Evolutionary conservation across 2,888 invertebrate genomes (phyloP).

Genomic region (Augochlorella aurata): DNA sequence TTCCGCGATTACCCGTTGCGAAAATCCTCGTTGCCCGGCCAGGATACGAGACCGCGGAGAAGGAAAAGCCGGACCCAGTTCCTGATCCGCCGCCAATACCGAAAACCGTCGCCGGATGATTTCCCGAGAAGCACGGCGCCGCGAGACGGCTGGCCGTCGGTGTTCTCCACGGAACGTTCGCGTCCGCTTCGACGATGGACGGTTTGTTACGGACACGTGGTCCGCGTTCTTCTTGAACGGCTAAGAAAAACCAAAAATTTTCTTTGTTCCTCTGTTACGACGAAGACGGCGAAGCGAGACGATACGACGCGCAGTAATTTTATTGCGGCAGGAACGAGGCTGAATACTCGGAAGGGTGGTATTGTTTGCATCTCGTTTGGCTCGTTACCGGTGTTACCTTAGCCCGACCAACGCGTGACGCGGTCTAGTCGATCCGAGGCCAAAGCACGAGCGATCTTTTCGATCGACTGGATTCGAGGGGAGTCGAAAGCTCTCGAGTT

Average conservation of each 20-base stretch:
- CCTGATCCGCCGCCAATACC: neutral
- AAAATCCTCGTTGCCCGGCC: slow-evolving; percentile 19
- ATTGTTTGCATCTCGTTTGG: slow-evolving; percentile 72
- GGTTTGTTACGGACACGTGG: slow-evolving; percentile 85
- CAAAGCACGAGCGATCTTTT: neutral
- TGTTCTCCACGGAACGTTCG: slow-evolving; percentile 39
- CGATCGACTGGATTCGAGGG: neutral
- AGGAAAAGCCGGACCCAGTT: neutral
- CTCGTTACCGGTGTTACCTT: neutral
- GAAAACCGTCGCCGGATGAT: neutral
- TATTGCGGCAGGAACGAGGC: neutral
- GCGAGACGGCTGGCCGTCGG: neutral
- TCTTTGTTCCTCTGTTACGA: neutral
- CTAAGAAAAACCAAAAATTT: slow-evolving; percentile 79
- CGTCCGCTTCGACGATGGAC: slow-evolving; percentile 39
- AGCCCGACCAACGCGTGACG: neutral
- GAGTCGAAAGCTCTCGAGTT: neutral
- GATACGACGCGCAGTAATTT: neutral
- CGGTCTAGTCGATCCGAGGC: too few species aligned
- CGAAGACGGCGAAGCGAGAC: neutral
- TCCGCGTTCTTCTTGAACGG: slow-evolving; percentile 93
- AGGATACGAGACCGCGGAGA: slow-evolving; percentile 5
- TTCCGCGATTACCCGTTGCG: slow-evolving; percentile 21
- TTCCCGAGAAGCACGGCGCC: neutral
- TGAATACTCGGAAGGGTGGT: slow-evolving; percentile 40